A percentile compares a stretch with the other conserved stretches of the same genome.
Conservation (phyloP, 2,888 invertebrate genomes). For the Cryptosula pallasiana region DNA sequence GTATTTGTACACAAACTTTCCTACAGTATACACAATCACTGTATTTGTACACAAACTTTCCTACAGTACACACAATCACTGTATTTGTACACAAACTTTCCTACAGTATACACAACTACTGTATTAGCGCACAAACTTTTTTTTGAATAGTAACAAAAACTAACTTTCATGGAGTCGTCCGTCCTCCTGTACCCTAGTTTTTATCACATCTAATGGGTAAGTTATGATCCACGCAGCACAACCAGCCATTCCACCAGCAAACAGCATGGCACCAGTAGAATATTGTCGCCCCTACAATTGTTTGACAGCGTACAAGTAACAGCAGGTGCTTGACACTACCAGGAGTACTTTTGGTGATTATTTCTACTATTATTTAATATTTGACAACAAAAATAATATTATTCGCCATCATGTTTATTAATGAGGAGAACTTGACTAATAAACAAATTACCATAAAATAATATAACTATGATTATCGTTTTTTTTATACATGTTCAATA, state of each 20-base stretch:
- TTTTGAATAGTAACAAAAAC: neutral
- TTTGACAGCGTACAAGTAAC: too few species aligned
- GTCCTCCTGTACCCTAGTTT: constrained; percentile 72
- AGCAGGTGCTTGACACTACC: too few species aligned
- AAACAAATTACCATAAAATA: too few species aligned
- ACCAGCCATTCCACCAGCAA: constrained; percentile 78
- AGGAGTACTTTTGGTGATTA: too few species aligned
- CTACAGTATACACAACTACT: constrained; percentile 67
- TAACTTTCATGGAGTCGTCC: constrained; percentile 25
- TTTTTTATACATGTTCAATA: too few species aligned
- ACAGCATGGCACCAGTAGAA: constrained; percentile 57
- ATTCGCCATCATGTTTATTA: too few species aligned
- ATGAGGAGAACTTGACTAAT: too few species aligned
- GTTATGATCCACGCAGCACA: constrained; percentile 76
- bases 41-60: constrained; percentile 57
- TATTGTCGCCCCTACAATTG: neutral
- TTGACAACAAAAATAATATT: too few species aligned
- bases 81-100: constrained; percentile 57
- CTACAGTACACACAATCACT: constrained; percentile 67
- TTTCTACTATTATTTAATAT: too few species aligned
- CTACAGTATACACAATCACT: constrained; percentile 67
- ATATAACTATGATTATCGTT: too few species aligned
- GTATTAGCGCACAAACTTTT: constrained; percentile 56
- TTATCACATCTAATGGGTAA: constrained; percentile 85
- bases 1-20: constrained; percentile 57